Evolutionary conservation across 2,113 vertebrate genomes (phyloP).

Genomic region (Bungarus multicinctus): DNA sequence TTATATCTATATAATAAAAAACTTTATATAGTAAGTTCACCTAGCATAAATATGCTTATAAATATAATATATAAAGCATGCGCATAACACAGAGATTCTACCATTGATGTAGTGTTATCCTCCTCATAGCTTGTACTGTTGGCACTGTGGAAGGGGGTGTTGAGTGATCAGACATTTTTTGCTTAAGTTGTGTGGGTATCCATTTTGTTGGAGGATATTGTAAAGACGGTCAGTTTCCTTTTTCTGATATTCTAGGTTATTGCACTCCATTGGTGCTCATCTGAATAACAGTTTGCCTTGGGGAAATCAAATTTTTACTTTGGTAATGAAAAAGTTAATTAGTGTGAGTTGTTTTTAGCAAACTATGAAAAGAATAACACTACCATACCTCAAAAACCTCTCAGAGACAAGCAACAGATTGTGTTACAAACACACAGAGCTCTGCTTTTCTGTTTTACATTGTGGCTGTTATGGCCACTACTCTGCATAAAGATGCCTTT

Average conservation of each 20-base stretch:
- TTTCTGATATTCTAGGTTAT: not conserved
- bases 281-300: not conserved
- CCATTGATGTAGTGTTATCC: not conserved
- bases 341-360: not conserved
- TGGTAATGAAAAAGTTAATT: not conserved
- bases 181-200: not conserved
- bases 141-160: not conserved
- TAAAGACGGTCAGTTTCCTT: not conserved
- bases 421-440: not conserved
- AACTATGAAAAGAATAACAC: not conserved
- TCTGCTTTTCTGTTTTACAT: not conserved
- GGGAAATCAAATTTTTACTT: not conserved
- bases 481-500: not conserved
- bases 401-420: not conserved
- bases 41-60: conserved; percentile 17
- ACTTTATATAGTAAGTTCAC: conserved; percentile 66
- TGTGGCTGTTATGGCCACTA: not conserved
- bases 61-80: not conserved
- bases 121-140: not conserved
- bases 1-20: conserved; percentile 87
- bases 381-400: not conserved
- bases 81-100: conserved; percentile 16
- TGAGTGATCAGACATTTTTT: not conserved
- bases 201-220: not conserved
- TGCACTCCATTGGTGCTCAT: not conserved